Percentiles rank a stretch among this genome's conserved stretches.
phyloP scores from a whole-genome alignment of 2,888 invertebrate genomes.

The Leucophora obtusa region DNA sequence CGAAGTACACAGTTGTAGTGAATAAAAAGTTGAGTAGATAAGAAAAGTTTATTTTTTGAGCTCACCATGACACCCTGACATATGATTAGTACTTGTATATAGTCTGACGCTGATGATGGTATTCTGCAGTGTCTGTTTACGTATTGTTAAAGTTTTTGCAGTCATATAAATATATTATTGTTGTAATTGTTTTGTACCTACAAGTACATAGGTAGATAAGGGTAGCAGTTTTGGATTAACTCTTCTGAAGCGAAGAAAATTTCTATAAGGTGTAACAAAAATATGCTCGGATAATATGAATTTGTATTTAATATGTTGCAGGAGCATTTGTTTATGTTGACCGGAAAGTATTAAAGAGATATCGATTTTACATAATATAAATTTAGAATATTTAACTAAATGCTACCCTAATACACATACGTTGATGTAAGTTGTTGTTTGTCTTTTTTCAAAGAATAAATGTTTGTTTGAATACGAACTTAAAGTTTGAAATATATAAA shows the following conservation, averaged over 20 bases:
- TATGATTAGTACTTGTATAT: conserved; percentile 60
- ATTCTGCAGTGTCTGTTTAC: conserved; percentile 61
- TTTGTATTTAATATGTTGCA: too few species aligned
- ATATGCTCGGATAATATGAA: too few species aligned
- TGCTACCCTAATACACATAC: background rate
- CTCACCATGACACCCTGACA: conserved; percentile 61
- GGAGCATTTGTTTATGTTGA: background rate
- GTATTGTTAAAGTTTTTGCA: conserved; percentile 57
- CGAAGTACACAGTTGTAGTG: conserved; percentile 24
- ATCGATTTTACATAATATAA: too few species aligned
- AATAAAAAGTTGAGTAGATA: conserved; percentile 56
- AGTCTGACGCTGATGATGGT: conserved; percentile 63
- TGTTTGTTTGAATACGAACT: conserved; percentile 31
- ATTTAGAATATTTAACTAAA: too few species aligned
- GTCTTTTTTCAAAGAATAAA: conserved; percentile 23
- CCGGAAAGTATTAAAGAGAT: too few species aligned
- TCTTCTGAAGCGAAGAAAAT: too few species aligned
- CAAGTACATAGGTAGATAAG: background rate
- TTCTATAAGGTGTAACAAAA: too few species aligned
- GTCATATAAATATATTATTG: conserved; percentile 31
- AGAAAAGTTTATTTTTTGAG: conserved; percentile 52
- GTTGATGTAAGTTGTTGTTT: background rate
- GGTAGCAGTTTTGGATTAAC: background rate
- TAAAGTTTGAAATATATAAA: conserved; percentile 10
- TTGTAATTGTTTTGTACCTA: conserved; percentile 7